Percentiles rank a stretch among this genome's conserved stretches.
Evolutionary conservation across 2,888 invertebrate species (phyloP).

Genomic region (Dryadula phaetusa): DNA sequence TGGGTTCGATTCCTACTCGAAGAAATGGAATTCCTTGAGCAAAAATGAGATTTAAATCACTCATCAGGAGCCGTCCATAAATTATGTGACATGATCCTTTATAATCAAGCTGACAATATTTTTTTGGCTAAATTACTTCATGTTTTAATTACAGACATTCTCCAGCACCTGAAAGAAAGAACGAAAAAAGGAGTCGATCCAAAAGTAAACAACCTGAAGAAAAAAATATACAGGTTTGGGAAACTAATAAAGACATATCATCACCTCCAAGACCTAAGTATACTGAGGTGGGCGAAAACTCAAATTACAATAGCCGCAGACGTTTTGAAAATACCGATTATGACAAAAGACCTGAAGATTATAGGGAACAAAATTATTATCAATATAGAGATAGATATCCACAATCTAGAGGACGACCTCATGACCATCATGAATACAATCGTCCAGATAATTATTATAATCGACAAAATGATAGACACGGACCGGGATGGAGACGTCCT

Average conservation of each 20-base stretch:
- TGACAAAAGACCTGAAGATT: conserved; percentile 49
- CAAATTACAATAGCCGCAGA: conserved; percentile 47
- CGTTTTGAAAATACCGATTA: conserved; percentile 28
- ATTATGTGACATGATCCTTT: no score
- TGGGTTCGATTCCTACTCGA: no score
- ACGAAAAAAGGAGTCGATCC: conserved; percentile 58
- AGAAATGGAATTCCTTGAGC: no score
- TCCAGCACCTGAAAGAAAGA: conserved; percentile 57
- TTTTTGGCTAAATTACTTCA: no score
- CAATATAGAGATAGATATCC: conserved; percentile 56
- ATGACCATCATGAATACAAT: conserved; percentile 39
- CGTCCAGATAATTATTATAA: conserved; percentile 46
- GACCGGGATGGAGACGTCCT: conserved; percentile 52
- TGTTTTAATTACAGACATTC: conserved; percentile 60
- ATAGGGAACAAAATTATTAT: conserved; percentile 51
- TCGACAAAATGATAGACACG: conserved; percentile 52
- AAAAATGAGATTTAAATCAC: no score
- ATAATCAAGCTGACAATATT: no score
- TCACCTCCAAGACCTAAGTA: conserved; percentile 50
- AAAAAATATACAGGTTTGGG: conserved; percentile 65
- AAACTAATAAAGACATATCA: conserved; percentile 53
- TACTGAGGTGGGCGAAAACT: conserved; percentile 51
- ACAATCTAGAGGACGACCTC: conserved; percentile 41
- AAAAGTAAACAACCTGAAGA: conserved; percentile 62
- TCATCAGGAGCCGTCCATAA: no score